These are phyloP conservation scores for Spea multiplicata DNA, from an alignment of 2,113 vertebrate genomes.

Conservation along the genomic window DNA sequence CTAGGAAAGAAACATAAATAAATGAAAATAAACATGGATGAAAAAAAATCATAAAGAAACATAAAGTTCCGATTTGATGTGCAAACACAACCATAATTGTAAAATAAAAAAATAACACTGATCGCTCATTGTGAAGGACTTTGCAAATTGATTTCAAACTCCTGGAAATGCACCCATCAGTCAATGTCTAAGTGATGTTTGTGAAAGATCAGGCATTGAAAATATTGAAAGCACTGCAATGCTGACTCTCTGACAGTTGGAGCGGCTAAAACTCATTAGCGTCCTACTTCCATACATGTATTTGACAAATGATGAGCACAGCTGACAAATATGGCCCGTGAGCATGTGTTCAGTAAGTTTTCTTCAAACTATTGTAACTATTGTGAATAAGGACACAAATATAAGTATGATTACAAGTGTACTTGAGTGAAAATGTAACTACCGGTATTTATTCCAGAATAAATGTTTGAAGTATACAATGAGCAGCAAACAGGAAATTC, in stretches of 20 bases:
- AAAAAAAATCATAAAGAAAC: constrained; percentile 1
- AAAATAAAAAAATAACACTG: background rate
- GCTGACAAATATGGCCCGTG: no score
- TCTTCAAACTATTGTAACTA: no score
- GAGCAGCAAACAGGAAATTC: no score
- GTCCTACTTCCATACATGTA: no score
- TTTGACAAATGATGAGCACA: no score
- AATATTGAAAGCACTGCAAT: background rate
- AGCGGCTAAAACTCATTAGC: no score
- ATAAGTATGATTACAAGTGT: no score
- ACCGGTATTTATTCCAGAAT: no score
- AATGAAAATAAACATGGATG: constrained; percentile 21
- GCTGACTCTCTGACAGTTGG: background rate
- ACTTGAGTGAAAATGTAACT: no score
- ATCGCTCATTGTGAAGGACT: background rate
- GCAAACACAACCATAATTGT: background rate
- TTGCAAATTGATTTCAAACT: background rate
- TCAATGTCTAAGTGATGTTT: background rate
- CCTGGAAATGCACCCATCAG: constrained; percentile 5
- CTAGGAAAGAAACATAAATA: constrained; percentile 39
- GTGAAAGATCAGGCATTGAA: background rate
- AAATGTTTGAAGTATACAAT: no score
- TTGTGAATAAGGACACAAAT: no score
- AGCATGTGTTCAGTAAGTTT: no score
- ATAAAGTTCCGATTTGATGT: background rate